Evolutionary conservation across 1,140 invertebrate genomes (phyloP), one percentile per base, ranked within the genome.

Genomic region (Vanessa tameamea): DNA sequence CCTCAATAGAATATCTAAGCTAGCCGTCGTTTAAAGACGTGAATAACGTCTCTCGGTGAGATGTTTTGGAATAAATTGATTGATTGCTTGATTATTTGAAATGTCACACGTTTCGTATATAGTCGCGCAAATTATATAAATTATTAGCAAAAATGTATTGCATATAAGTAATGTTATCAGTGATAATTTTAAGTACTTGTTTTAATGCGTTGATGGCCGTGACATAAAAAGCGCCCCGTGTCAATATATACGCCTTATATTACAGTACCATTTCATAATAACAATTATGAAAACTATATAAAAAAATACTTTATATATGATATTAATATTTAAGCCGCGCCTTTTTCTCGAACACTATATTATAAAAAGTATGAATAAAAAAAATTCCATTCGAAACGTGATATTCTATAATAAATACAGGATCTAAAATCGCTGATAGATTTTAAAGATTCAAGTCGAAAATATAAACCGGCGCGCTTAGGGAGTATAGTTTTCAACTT

Each of bases 1-100:
- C 67, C 47, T 43, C 69, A 71, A 70, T 71, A 50, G 73, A 75
- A 75, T 71, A 23, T 75, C 16, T 66, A 71, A 71, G 43, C 61
- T 37, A 65, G 16, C 13, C 26, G 31, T 48, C 69, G 57, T 65
- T 64, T 48, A 26, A 12, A 31, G 43, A 72, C 66, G 64, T 64
- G 16, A 66, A 66, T 66, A 66, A 53, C 51, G 51, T 16, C 51
- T n/a, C 15, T 16, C 47, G 16, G 26, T 26, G 57, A 57, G 31
- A 47, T 68, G n/a, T 68, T 68, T 55, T 68, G 51, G 37, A 57
- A 68, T 68, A 68, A 68, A n/a, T 47, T 14, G 20, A 47, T 55
- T 12, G 51, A 53, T 53, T 14, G 20, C 55, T 55, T 12, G 51
- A 53, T 53, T 53, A 16, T 53, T 53, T 16, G 15, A 53, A 53